A percentile compares a stretch with the other conserved stretches of the same genome.
Conservation (phyloP, 2,797 vertebrate genomes). For the Semaprochilodus insignis region DNA sequence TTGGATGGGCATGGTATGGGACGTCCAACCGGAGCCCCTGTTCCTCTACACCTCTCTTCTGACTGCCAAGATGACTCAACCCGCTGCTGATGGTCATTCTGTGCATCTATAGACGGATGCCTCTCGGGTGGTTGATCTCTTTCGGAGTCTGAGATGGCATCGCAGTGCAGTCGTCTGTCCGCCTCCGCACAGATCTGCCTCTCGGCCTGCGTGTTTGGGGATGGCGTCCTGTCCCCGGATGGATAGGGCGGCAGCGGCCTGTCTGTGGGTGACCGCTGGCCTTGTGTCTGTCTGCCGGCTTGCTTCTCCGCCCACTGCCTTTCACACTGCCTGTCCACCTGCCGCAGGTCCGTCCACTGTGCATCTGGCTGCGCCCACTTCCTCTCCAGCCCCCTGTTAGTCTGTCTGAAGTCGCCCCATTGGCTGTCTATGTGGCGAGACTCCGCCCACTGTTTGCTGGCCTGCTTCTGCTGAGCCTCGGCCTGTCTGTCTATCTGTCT, state of each 20-base stretch:
- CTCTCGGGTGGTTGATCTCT: constrained; percentile 36
- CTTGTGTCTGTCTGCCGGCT: constrained; percentile 66
- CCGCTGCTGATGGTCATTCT: constrained; percentile 48
- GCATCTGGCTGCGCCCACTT: constrained; percentile 37
- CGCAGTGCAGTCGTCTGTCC: constrained; percentile 30
- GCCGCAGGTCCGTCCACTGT: constrained; percentile 39
- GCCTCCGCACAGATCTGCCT: constrained; percentile 30
- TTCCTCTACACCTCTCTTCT: constrained; percentile 69
- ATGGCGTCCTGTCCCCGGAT: constrained; percentile 70
- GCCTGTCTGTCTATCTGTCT: constrained; percentile 49
- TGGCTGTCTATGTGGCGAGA: constrained; percentile 5
- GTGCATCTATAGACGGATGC: constrained; percentile 48
- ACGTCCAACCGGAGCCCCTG: constrained; percentile 56
- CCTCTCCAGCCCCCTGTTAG: constrained; percentile 34
- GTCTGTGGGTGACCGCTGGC: constrained; percentile 70
- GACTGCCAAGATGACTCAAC: constrained; percentile 43
- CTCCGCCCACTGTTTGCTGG: constrained; percentile 37
- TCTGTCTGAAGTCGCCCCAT: constrained; percentile 22
- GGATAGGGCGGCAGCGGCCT: constrained; percentile 77
- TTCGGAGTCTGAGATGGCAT: constrained; percentile 22
- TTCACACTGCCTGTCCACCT: constrained; percentile 52
- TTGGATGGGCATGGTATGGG: constrained; percentile 63
- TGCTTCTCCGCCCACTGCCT: constrained; percentile 43
- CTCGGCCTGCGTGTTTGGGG: constrained; percentile 66
- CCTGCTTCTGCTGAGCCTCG: constrained; percentile 38